Evolutionary conservation across 2,797 vertebrate species (phyloP).

Genomic region (Tympanoctomys barrerae): DNA sequence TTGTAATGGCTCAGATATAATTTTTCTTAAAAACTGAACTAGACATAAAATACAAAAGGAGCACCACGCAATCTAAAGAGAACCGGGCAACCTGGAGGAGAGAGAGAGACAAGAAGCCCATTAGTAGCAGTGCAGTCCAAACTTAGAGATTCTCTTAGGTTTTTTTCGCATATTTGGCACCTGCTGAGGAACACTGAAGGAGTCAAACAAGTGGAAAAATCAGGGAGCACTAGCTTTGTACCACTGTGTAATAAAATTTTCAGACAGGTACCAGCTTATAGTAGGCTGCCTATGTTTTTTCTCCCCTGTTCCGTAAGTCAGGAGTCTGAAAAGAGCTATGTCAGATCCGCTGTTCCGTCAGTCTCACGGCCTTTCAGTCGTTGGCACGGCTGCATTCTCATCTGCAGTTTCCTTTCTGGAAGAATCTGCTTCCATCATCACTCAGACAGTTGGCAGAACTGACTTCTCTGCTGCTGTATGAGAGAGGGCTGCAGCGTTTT

Average conservation of each 20-base stretch:
- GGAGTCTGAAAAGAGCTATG: background rate
- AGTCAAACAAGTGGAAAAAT: background rate
- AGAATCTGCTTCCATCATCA: background rate
- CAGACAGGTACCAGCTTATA: background rate
- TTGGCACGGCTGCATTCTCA: background rate
- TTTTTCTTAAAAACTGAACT: background rate
- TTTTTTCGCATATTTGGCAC: background rate
- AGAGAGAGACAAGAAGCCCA: background rate
- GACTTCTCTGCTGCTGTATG: background rate
- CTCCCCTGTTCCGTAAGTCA: background rate
- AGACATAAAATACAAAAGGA: background rate
- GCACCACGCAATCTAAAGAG: background rate
- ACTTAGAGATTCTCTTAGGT: background rate
- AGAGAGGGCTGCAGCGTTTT: background rate
- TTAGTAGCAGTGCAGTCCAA: rapidly evolving
- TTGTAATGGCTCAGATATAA: background rate
- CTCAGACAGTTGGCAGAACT: background rate
- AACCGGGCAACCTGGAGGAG: background rate
- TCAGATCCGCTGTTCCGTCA: background rate
- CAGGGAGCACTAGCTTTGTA: background rate
- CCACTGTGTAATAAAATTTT: background rate
- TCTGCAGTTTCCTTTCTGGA: background rate
- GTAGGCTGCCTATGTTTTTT: background rate
- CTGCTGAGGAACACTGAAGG: background rate
- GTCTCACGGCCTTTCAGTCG: background rate